A percentile compares a stretch with the other conserved stretches of the same genome.
These are phyloP conservation scores for Himantopus leucocephalus DNA, from an alignment of 2,113 vertebrate species.

Conservation along the genomic window DNA sequence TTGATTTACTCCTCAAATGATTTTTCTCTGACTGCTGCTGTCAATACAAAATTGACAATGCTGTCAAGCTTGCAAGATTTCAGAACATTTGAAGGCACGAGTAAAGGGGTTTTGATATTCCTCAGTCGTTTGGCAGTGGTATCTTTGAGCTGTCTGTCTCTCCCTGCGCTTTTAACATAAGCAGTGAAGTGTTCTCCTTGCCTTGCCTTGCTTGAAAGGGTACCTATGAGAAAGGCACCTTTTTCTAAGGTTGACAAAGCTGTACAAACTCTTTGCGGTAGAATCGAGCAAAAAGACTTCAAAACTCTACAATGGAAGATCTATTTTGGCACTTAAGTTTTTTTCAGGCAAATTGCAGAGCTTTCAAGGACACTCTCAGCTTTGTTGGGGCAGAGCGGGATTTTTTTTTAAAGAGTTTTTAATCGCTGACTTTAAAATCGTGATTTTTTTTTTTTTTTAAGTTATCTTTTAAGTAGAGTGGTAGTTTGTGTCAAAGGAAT, in stretches of 20 bases:
- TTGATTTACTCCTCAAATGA: slow-evolving; percentile 41
- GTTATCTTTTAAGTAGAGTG: not conserved
- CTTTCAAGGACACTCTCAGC: not conserved
- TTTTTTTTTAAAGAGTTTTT: not conserved
- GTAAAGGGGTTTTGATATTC: slow-evolving; percentile 24
- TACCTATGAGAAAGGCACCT: not conserved
- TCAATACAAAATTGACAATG: slow-evolving; percentile 54
- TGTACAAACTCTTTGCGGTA: slow-evolving; percentile 14
- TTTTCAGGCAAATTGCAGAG: not conserved
- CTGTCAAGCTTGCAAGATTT: slow-evolving; percentile 47
- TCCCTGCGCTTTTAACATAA: not conserved
- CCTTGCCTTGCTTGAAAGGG: slow-evolving; percentile 19
- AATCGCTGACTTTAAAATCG: not conserved
- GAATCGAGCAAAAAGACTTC: slow-evolving; percentile 1
- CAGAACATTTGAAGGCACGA: not conserved
- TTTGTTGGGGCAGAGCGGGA: not conserved
- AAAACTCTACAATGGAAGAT: not conserved
- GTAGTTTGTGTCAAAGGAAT: not conserved
- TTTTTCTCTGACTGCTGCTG: slow-evolving; percentile 48
- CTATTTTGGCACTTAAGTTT: not conserved
- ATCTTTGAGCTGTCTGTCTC: slow-evolving; percentile 8
- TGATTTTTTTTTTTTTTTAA: not conserved
- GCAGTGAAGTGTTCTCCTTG: not conserved
- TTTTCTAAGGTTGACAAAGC: not conserved
- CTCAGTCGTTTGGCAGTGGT: not conserved